Conservation (phyloP, 2,113 vertebrate species). For the Embiotoca jacksoni region DNA sequence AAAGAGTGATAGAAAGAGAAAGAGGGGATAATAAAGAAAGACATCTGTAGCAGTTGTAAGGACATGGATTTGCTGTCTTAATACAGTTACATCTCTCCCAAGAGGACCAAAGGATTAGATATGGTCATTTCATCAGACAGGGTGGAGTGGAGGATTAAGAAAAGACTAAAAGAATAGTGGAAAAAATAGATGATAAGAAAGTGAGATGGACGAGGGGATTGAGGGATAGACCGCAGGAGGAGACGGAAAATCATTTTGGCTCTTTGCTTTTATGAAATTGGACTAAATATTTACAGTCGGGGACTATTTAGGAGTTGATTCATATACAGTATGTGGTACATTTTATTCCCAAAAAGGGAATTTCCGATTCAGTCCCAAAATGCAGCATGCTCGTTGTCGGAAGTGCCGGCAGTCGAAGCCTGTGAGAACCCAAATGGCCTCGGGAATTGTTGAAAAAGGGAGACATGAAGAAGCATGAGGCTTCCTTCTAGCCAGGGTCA, state of each 20-base stretch:
- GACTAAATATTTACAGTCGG: slow-evolving; percentile 61
- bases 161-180: slow-evolving; percentile 62
- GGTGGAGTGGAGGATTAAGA: slow-evolving; percentile 72
- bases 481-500: slow-evolving; percentile 68
- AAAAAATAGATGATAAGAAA: slow-evolving; percentile 70
- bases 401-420: slow-evolving; percentile 28
- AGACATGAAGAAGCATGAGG: slow-evolving; percentile 54
- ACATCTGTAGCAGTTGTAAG: slow-evolving; percentile 81
- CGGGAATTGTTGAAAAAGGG: slow-evolving; percentile 47
- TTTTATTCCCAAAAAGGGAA: too few relatives aligned
- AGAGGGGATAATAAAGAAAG: slow-evolving; percentile 78
- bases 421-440: slow-evolving; percentile 43
- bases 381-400: background rate
- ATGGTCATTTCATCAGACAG: slow-evolving; percentile 81
- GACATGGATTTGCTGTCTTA: slow-evolving; percentile 82
- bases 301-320: slow-evolving; percentile 39
- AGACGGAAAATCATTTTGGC: slow-evolving; percentile 52
- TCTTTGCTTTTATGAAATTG: slow-evolving; percentile 35
- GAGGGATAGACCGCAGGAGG: slow-evolving; percentile 54
- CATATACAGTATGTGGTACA: too few relatives aligned
- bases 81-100: slow-evolving; percentile 80
- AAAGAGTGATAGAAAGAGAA: slow-evolving; percentile 59
- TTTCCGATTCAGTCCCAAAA: too few relatives aligned
- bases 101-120: slow-evolving; percentile 78
- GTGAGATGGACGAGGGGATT: slow-evolving; percentile 62